These are phyloP conservation scores for Caenorhabditis sp. DNA, from an alignment of 2,888 invertebrate genomes.

Conservation along the genomic window DNA sequence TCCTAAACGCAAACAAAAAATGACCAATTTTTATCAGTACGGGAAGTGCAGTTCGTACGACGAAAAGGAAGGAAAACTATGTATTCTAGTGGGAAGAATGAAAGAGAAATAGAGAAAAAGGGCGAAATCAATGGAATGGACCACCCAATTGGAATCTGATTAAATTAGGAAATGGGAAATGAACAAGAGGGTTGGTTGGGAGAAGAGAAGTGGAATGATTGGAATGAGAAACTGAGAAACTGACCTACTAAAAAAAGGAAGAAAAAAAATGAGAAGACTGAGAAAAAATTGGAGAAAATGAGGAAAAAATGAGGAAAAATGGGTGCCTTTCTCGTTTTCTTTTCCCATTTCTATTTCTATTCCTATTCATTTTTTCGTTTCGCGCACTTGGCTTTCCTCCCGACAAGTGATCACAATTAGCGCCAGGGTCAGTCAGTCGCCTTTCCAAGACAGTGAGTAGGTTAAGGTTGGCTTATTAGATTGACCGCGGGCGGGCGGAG, in stretches of 20 bases:
- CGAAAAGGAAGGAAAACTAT: conserved; percentile 12
- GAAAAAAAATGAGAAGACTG: not conserved
- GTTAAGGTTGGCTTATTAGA: conserved; percentile 49
- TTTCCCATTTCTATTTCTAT: conserved; percentile 3
- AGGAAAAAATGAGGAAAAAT: conserved; percentile 15
- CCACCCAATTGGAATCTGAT: conserved; percentile 1
- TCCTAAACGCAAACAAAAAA: not conserved
- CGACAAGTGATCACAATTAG: conserved; percentile 1
- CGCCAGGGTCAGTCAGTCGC: conserved; percentile 3
- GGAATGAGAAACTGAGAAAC: not conserved
- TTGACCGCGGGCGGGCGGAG: conserved; percentile 22
- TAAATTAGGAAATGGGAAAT: not conserved
- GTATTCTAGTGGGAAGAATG: no score
- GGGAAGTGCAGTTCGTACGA: not conserved
- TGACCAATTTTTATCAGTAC: conserved; percentile 7
- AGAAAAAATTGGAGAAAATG: not conserved
- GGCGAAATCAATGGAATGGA: not conserved
- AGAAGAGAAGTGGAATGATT: not conserved
- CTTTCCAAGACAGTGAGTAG: not conserved
- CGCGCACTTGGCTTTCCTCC: not conserved
- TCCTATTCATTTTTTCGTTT: no score
- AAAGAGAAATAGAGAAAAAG: conserved; percentile 2
- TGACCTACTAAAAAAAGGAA: conserved; percentile 1
- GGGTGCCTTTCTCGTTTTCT: conserved; percentile 16
- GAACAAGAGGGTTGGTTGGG: not conserved